Evolutionary conservation across 1,140 invertebrate species (phyloP), one percentile per base, ranked within the genome.

Genomic region (Doryteuthis pealeii): DNA sequence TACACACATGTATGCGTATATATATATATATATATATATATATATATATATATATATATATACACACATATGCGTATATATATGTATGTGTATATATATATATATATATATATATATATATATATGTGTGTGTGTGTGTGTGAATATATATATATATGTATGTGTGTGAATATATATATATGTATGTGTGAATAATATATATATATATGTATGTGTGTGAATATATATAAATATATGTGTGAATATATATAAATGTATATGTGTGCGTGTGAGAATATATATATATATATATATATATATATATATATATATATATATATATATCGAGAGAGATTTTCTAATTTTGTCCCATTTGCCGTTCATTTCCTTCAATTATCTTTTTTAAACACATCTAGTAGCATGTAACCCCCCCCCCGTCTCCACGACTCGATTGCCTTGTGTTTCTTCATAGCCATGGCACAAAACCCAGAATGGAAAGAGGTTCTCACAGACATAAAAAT

Each of bases 321-420:
- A 49, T 49, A 49, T 49, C 45, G 45, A 49, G 45, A 49, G 45
- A 49, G 45, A 49, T n/a, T n/a, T n/a, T n/a, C n/a, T n/a, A n/a
- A n/a, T n/a, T n/a, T n/a, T n/a, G n/a, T n/a, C n/a, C n/a, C n/a
- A n/a, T n/a, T n/a, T n/a, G n/a, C n/a, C n/a, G n/a, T n/a, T n/a
- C n/a, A n/a, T n/a, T n/a, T n/a, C n/a, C n/a, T n/a, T n/a, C n/a
- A n/a, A n/a, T n/a, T n/a, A n/a, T n/a, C n/a, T n/a, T n/a, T n/a
- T n/a, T n/a, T n/a, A n/a, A n/a, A n/a, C n/a, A n/a, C n/a, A n/a
- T n/a, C n/a, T n/a, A n/a, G n/a, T n/a, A n/a, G n/a, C n/a, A n/a
- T n/a, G n/a, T n/a, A n/a, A n/a, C n/a, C n/a, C n/a, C n/a, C n/a
- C n/a, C n/a, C n/a, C n/a, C n/a, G n/a, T n/a, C n/a, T n/a, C n/a